These are phyloP conservation scores for Lasioglossum vierecki DNA, from an alignment of 2,888 invertebrate genomes.

Conservation along the genomic window DNA sequence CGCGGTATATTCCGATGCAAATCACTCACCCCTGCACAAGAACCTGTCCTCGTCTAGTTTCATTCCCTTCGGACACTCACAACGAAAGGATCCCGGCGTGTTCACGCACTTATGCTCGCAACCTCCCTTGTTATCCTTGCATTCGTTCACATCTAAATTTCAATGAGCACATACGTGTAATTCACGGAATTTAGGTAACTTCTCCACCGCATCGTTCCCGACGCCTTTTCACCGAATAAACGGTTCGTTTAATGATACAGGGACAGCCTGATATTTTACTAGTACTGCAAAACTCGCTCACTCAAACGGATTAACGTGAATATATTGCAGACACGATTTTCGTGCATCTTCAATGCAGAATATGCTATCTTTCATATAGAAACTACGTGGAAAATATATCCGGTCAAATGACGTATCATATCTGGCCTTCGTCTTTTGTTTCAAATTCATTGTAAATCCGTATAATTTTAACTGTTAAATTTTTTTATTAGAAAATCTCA, in stretches of 20 bases:
- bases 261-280: not conserved
- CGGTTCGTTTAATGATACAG: constrained; percentile 1
- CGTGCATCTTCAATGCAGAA: not conserved
- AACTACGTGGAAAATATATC: not conserved
- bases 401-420: not conserved
- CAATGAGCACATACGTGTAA: constrained; percentile 35
- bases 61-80: constrained; percentile 81
- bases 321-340: not conserved
- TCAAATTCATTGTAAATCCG: not conserved
- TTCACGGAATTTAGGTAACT: constrained; percentile 35
- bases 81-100: constrained; percentile 87
- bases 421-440: not conserved
- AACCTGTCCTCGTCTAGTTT: constrained; percentile 75
- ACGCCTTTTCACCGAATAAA: not conserved
- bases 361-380: not conserved
- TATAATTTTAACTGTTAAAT: not conserved
- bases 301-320: not conserved
- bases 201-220: not conserved
- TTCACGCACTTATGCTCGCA: constrained; percentile 87
- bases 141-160: constrained; percentile 77
- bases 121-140: constrained; percentile 75
- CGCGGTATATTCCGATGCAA: constrained; percentile 18
- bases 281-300: not conserved
- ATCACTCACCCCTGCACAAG: constrained; percentile 77
- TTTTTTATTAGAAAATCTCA: too few relatives aligned